Evolutionary conservation across 2,113 vertebrate species (phyloP).

Genomic region (human (Homo sapiens)): DNA sequence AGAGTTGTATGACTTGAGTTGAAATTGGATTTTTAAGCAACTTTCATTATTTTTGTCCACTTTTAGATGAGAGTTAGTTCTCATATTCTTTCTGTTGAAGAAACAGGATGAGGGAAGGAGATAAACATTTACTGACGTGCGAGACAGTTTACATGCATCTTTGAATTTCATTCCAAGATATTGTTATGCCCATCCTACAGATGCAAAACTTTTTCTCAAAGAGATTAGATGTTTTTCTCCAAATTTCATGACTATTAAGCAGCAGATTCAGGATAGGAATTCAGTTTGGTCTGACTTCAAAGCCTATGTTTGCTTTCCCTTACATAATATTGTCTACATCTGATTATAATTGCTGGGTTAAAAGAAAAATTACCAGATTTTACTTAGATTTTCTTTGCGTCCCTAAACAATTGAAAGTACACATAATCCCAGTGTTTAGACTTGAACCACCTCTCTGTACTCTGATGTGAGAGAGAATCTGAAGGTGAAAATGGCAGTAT

Average conservation of each 20-base stretch:
- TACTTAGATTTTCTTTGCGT: not conserved
- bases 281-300: not conserved
- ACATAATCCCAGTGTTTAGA: not conserved
- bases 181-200: not conserved
- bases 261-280: not conserved
- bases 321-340: not conserved
- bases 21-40: conserved; percentile 22
- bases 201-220: not conserved
- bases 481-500: not conserved
- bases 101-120: not conserved
- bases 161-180: not conserved
- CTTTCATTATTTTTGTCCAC: not conserved
- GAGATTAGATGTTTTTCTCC: not conserved
- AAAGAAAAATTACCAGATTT: not conserved
- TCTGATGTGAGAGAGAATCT: not conserved
- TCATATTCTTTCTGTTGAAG: not conserved
- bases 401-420: not conserved
- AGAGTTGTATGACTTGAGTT: not conserved
- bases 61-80: not conserved
- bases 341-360: not conserved
- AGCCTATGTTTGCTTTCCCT: not conserved
- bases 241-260: not conserved
- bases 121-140: not conserved
- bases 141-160: not conserved
- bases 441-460: not conserved